A percentile compares a stretch with the other conserved stretches of the same genome.
phyloP scores from a whole-genome alignment of 1,140 invertebrate genomes.

The Apis dorsata region DNA sequence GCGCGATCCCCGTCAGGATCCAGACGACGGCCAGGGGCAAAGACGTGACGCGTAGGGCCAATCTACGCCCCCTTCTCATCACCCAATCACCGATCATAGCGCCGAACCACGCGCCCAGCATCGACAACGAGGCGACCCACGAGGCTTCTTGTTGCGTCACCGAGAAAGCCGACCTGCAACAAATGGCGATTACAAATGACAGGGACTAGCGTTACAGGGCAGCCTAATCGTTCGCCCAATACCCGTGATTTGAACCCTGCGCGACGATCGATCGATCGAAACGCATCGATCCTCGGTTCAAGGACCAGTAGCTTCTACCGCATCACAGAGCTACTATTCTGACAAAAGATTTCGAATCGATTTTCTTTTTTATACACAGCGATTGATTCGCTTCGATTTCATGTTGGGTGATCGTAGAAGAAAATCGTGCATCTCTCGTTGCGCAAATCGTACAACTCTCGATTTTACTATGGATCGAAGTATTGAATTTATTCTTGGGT shows the following conservation, averaged over 20 bases:
- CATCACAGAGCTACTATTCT: too few relatives aligned
- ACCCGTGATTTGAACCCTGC: too few relatives aligned
- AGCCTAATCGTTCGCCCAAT: slow-evolving; percentile 27
- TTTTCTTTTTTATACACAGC: background rate
- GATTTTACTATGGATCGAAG: too few relatives aligned
- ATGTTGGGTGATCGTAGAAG: too few relatives aligned
- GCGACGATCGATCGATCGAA: slow-evolving; percentile 13
- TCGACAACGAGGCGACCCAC: slow-evolving; percentile 90
- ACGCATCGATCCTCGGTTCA: slow-evolving; percentile 32
- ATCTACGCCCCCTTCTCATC: slow-evolving; percentile 86
- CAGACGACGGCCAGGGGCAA: slow-evolving; percentile 88
- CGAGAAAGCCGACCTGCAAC: slow-evolving; percentile 80
- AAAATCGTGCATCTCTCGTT: too few relatives aligned
- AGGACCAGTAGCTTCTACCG: background rate
- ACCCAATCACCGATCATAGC: slow-evolving; percentile 88
- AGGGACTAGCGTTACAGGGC: slow-evolving; percentile 2
- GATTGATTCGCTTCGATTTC: too few relatives aligned
- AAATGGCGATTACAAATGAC: slow-evolving; percentile 46
- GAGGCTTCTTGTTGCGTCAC: slow-evolving; percentile 88
- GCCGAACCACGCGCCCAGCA: slow-evolving; percentile 89
- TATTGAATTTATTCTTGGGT: too few relatives aligned
- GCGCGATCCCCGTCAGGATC: slow-evolving; percentile 88
- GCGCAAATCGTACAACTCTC: too few relatives aligned
- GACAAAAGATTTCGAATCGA: too few relatives aligned
- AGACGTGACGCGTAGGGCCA: slow-evolving; percentile 85